These are phyloP conservation scores for Staurois parvus DNA, from an alignment of 2,797 vertebrate species.

Conservation along the genomic window DNA sequence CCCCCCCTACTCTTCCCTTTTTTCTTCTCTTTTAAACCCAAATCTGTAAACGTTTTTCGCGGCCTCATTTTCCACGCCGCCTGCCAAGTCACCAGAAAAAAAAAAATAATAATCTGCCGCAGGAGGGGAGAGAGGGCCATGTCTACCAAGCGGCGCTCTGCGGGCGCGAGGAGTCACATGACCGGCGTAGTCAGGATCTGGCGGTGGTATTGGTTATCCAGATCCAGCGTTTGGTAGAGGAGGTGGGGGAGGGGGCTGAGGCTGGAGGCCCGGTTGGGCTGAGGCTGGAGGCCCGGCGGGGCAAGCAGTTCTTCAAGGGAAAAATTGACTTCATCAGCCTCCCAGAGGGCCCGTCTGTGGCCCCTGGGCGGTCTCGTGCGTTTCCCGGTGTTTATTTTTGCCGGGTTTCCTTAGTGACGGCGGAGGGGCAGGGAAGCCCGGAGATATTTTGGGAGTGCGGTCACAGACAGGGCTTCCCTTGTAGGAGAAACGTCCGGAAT, in stretches of 20 bases:
- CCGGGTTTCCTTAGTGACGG: neutral
- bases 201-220: no score
- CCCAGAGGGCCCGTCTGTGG: neutral
- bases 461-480: neutral
- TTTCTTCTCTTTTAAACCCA: neutral
- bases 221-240: no score
- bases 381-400: neutral
- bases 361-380: neutral
- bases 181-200: no score
- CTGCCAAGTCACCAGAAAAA: neutral
- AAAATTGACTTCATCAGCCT: neutral
- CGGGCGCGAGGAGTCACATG: no score
- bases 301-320: neutral
- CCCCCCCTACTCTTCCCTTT: neutral
- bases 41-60: neutral
- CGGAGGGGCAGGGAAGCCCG: constrained; percentile 1
- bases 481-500: neutral
- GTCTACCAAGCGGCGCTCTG: neutral
- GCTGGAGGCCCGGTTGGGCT: no score
- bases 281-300: no score
- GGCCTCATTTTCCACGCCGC: neutral
- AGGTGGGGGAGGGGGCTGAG: no score
- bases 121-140: neutral
- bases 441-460: neutral
- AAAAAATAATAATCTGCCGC: neutral